Evolutionary conservation across 1,140 invertebrate species (phyloP).

Genomic region (Drosophila ananassae): DNA sequence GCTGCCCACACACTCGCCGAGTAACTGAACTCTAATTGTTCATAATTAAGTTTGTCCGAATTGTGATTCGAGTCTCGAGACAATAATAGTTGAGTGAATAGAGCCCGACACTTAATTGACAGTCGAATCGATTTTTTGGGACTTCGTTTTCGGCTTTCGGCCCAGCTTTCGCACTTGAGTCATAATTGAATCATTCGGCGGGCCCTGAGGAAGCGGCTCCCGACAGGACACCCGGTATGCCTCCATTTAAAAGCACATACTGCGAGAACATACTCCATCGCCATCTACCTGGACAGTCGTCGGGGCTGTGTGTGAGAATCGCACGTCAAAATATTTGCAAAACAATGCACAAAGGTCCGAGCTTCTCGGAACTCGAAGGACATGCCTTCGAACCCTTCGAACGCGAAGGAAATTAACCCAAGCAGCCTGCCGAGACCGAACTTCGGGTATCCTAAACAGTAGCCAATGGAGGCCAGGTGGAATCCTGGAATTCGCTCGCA

Average conservation of each 20-base stretch:
- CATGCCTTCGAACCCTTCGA: constrained; percentile 22
- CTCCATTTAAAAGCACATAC: background rate
- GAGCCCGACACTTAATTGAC: constrained; percentile 70
- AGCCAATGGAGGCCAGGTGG: constrained; percentile 43
- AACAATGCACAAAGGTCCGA: constrained; percentile 61
- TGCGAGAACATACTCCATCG: too few species aligned
- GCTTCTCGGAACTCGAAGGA: constrained; percentile 59
- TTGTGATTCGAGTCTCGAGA: constrained; percentile 42
- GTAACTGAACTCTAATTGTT: constrained; percentile 80
- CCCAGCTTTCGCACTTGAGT: constrained; percentile 71
- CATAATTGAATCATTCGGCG: constrained; percentile 69
- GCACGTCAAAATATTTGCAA: constrained; percentile 81
- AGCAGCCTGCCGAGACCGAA: background rate
- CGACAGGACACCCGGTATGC: constrained; percentile 47
- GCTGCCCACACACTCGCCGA: constrained; percentile 47
- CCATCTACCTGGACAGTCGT: constrained; percentile 9
- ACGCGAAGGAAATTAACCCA: background rate
- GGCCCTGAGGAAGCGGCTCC: constrained; percentile 32
- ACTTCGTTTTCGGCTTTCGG: constrained; percentile 12
- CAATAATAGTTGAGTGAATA: constrained; percentile 69
- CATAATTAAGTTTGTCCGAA: constrained; percentile 78
- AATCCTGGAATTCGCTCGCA: constrained; percentile 1
- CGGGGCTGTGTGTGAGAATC: constrained; percentile 11
- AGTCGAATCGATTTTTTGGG: constrained; percentile 31
- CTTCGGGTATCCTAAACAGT: constrained; percentile 1